Evolutionary conservation across 2,797 vertebrate species (phyloP).

Genomic region (Buceros bicornis): DNA sequence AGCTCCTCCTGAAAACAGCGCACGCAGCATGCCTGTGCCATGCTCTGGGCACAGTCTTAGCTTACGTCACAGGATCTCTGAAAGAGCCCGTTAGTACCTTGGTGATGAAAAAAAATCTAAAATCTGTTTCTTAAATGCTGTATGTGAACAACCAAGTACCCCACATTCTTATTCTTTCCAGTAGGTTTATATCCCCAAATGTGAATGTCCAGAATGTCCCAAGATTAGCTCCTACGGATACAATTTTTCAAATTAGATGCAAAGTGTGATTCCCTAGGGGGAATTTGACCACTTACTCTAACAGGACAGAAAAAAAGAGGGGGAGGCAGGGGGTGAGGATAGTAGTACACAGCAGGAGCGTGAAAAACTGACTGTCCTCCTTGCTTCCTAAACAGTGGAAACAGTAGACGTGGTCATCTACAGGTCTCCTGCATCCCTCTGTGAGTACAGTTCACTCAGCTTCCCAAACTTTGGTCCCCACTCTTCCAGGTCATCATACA

Average conservation of each 20-base stretch:
- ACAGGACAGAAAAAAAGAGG: background rate
- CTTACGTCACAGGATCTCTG: background rate
- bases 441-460: constrained; percentile 87
- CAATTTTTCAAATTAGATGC: background rate
- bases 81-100: background rate
- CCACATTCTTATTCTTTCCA: background rate
- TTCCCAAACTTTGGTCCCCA: constrained; percentile 91
- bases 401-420: background rate
- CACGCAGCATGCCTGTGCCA: background rate
- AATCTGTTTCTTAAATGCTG: background rate
- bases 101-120: background rate
- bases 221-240: background rate
- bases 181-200: no score
- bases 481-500: constrained; percentile 80
- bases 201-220: background rate
- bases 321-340: no score
- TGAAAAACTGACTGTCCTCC: background rate
- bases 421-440: constrained; percentile 80
- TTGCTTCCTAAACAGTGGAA: background rate
- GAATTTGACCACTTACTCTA: background rate
- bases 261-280: background rate
- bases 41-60: background rate
- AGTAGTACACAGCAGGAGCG: background rate
- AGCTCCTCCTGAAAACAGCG: background rate
- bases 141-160: background rate